Evolutionary conservation across 2,113 vertebrate genomes (phyloP).

Genomic region (Aramus guarauna): DNA sequence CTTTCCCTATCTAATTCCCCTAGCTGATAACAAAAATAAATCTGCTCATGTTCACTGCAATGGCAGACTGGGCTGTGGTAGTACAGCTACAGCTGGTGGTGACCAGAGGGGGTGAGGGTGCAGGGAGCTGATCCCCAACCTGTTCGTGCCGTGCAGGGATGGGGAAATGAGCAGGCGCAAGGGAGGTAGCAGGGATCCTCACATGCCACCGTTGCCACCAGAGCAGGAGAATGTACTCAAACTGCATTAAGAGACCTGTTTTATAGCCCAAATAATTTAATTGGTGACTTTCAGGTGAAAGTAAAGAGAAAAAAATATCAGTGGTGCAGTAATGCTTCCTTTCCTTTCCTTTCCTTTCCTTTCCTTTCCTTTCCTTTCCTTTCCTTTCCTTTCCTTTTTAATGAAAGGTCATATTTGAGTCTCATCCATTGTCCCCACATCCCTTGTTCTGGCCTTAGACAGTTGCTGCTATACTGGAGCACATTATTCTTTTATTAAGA

Average conservation of each 20-base stretch:
- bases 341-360: background rate
- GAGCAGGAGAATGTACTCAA: background rate
- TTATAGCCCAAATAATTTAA: background rate
- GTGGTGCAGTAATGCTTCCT: background rate
- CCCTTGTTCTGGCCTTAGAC: background rate
- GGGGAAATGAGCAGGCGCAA: background rate
- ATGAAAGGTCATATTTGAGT: background rate
- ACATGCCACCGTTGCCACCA: background rate
- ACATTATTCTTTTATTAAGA: background rate
- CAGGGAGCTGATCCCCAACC: background rate
- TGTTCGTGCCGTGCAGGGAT: background rate
- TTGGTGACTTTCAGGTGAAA: background rate
- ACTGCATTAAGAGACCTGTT: background rate
- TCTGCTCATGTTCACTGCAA: background rate
- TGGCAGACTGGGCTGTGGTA: background rate
- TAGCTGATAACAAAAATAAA: background rate
- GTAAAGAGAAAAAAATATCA: background rate
- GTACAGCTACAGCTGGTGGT: fast-evolving
- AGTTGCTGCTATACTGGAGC: background rate
- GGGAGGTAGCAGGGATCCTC: background rate
- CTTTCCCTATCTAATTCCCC: background rate
- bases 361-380: background rate
- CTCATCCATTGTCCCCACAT: background rate
- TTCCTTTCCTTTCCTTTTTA: background rate
- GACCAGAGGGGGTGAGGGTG: background rate